Conservation (phyloP, 2,888 invertebrate species). For the Idaea aversata region DNA sequence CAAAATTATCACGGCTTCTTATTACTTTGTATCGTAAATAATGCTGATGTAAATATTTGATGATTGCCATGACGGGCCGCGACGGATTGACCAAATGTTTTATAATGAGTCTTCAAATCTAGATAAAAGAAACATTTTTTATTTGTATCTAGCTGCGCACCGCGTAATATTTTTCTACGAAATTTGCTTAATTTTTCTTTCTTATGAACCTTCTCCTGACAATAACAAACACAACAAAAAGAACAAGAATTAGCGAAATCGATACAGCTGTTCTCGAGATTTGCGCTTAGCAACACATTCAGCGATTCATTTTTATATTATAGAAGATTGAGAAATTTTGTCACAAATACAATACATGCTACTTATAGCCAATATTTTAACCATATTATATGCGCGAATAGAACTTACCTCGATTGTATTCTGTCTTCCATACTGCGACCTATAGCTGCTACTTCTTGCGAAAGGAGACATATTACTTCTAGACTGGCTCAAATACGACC, state of each 20-base stretch:
- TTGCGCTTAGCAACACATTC: too few relatives aligned
- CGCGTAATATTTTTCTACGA: too few relatives aligned
- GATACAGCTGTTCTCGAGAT: too few relatives aligned
- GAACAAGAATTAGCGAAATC: too few relatives aligned
- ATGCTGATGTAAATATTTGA: neutral
- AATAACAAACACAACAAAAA: too few relatives aligned
- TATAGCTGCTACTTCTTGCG: conserved; percentile 85
- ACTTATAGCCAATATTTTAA: too few relatives aligned
- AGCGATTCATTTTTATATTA: too few relatives aligned
- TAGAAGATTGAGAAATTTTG: too few relatives aligned
- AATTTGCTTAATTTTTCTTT: too few relatives aligned
- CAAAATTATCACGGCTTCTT: neutral
- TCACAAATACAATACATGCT: too few relatives aligned
- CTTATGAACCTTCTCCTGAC: too few relatives aligned
- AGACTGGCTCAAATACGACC: conserved; percentile 87
- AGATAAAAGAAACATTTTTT: neutral
- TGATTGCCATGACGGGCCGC: neutral
- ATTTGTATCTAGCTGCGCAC: too few relatives aligned
- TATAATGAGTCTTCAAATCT: neutral
- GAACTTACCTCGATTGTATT: conserved; percentile 72
- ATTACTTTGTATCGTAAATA: neutral
- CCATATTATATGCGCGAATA: neutral
- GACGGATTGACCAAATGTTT: neutral
- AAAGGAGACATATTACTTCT: conserved; percentile 86
- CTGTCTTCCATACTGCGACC: conserved; percentile 84